A percentile compares a stretch with the other conserved stretches of the same genome.
phyloP scores from a whole-genome alignment of 1,140 invertebrate species.

The Eriosoma lanigerum region DNA sequence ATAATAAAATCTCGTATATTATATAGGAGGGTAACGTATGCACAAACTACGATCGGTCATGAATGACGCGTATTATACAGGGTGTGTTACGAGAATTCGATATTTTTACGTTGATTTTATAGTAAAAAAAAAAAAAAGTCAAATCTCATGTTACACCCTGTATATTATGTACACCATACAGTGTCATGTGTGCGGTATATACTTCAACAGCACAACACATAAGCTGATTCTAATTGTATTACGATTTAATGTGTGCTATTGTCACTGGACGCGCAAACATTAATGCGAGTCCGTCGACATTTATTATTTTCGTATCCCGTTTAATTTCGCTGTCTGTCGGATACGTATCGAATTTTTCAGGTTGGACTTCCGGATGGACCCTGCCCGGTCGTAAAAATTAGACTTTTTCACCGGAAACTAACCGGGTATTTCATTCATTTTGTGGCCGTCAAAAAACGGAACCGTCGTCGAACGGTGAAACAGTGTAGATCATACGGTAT shows the following conservation, averaged over 20 bases:
- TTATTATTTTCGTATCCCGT: neutral
- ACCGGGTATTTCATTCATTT: neutral
- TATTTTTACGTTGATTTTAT: no score
- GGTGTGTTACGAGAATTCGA: no score
- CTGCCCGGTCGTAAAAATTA: conserved; percentile 35
- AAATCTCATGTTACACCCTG: no score
- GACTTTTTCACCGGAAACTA: conserved; percentile 23
- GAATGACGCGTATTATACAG: conserved; percentile 7
- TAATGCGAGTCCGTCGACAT: neutral
- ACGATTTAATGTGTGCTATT: conserved; percentile 16
- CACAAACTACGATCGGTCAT: conserved; percentile 4
- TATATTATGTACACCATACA: no score
- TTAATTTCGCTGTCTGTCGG: neutral
- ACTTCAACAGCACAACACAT: conserved; percentile 1
- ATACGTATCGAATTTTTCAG: neutral
- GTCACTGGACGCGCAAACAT: neutral
- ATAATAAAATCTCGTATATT: neutral
- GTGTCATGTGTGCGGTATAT: neutral
- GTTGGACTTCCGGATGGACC: conserved; percentile 39
- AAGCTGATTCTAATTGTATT: conserved; percentile 23
- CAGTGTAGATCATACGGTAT: no score
- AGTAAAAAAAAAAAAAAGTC: no score
- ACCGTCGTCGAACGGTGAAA: neutral
- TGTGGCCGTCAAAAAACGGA: no score
- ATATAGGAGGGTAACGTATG: neutral